A percentile compares a stretch with the other conserved stretches of the same genome.
Evolutionary conservation across 2,113 vertebrate genomes (phyloP).

Genomic region (Callithrix jacchus): DNA sequence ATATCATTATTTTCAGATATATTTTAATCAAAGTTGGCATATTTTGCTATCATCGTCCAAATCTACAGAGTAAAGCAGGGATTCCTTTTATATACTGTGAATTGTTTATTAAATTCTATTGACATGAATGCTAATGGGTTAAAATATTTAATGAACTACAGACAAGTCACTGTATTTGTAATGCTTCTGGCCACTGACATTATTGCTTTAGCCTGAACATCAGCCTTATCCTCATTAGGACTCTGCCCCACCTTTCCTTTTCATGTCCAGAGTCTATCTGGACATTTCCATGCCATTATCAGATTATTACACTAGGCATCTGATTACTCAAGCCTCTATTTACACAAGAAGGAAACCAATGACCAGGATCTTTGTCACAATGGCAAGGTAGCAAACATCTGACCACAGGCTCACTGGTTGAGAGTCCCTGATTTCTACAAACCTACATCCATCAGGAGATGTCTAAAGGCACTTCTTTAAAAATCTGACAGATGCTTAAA

Average conservation of each 20-base stretch:
- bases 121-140: not conserved
- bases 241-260: accelerated
- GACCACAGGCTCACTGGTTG: no score
- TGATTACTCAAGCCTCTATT: not conserved
- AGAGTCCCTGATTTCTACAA: not conserved
- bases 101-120: not conserved
- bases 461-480: not conserved
- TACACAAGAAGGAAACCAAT: not conserved
- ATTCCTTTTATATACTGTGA: not conserved
- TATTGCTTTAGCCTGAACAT: not conserved
- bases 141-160: not conserved
- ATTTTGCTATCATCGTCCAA: not conserved
- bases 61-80: not conserved
- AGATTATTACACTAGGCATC: not conserved
- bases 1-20: not conserved
- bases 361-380: not conserved
- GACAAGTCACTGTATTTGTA: not conserved
- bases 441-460: not conserved
- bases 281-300: not conserved
- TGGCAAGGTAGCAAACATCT: not conserved
- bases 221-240: not conserved
- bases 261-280: not conserved
- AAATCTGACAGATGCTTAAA: not conserved
- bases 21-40: not conserved
- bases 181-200: not conserved